Conservation (phyloP, 2,888 invertebrate species). For the Lamellibrachia satsuma region DNA sequence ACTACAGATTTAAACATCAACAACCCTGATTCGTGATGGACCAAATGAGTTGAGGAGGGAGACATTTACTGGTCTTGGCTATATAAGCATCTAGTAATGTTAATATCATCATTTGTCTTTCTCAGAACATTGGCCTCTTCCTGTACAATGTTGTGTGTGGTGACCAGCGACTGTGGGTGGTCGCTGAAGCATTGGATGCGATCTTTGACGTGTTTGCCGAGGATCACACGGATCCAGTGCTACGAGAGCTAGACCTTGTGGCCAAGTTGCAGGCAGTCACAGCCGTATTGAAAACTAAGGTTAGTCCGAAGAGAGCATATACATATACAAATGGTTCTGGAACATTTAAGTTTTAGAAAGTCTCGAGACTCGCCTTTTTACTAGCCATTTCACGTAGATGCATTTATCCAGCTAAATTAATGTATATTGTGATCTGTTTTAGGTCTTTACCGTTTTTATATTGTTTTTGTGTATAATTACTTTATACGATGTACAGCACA, state of each 20-base stretch:
- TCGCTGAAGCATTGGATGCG: constrained; percentile 80
- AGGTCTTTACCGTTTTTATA: too few species aligned
- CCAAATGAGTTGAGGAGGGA: too few species aligned
- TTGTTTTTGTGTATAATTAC: too few species aligned
- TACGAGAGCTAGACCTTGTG: constrained; percentile 73
- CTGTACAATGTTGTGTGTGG: constrained; percentile 71
- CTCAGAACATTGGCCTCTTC: constrained; percentile 68
- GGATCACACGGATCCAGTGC: constrained; percentile 76
- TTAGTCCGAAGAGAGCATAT: background rate
- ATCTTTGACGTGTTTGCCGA: constrained; percentile 81
- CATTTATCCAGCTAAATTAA: too few species aligned
- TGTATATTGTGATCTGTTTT: too few species aligned
- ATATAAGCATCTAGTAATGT: background rate
- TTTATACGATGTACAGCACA: too few species aligned
- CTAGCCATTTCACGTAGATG: too few species aligned
- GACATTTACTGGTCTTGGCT: background rate
- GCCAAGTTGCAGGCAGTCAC: constrained; percentile 61
- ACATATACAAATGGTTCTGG: too few species aligned
- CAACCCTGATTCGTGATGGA: too few species aligned
- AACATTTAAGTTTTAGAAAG: too few species aligned
- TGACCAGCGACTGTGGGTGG: constrained; percentile 76
- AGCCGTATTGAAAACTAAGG: background rate
- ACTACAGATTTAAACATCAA: too few species aligned
- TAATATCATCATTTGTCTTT: constrained; percentile 25
- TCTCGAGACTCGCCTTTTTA: too few species aligned